Evolutionary conservation across 2,888 invertebrate species (phyloP).

Genomic region (Drosophila cyrtoloma): DNA sequence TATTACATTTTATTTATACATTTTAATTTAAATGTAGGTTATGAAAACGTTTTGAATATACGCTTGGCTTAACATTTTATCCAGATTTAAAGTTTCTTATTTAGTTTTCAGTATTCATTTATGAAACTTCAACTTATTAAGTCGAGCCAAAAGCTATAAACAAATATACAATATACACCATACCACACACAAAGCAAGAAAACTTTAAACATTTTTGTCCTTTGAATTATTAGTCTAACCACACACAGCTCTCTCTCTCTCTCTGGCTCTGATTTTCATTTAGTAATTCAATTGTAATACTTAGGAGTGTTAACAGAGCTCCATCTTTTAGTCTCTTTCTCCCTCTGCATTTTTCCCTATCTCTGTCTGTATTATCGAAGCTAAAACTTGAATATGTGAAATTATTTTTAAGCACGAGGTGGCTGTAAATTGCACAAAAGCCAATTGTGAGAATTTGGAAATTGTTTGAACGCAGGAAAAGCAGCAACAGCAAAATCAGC

Average conservation of each 20-base stretch:
- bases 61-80: neutral
- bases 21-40: neutral
- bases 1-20: neutral
- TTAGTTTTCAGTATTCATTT: neutral
- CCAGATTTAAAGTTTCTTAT: neutral
- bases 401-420: constrained; percentile 69
- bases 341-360: neutral
- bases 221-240: neutral
- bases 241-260: neutral
- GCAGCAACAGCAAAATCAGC: constrained; percentile 8
- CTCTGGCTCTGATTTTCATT: neutral
- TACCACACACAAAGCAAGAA: no score
- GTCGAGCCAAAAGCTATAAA: neutral
- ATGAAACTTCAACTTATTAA: neutral
- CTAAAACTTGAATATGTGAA: constrained; percentile 57
- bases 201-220: neutral
- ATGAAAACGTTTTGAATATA: neutral
- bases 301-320: constrained; percentile 2
- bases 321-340: neutral
- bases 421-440: constrained; percentile 74
- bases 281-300: neutral
- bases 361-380: constrained; percentile 33
- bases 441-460: constrained; percentile 71
- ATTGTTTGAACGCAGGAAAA: constrained; percentile 63
- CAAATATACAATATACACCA: neutral